Base-by-base conservation (phyloP, 1,140 invertebrate species). In the Aphelinus atriplicis region DNA sequence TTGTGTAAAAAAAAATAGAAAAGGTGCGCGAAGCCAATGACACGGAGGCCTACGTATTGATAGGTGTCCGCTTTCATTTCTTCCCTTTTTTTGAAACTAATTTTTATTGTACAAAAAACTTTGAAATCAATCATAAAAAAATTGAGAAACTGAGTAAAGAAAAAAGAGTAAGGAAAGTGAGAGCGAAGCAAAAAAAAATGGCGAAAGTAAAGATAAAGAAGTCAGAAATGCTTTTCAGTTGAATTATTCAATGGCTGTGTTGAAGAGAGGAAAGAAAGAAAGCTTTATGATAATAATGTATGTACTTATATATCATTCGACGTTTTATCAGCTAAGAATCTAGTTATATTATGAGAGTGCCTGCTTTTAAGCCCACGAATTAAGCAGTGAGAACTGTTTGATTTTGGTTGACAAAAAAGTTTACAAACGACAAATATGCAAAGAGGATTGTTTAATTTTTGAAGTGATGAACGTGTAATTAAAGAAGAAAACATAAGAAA, bases 201-300 rank as follows among this genome's bases (percentile, higher is more conserved):
- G 26, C 26, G 26, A 26, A 26, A 26, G 26, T 43, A 58, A 10
- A 66, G 7, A 26, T 26, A 10, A 42, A 46, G 63, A 70, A 4
- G 3, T 26, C 26, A 26, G 26, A 26, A 26, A 26, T 26, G 26
- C 26, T 26, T 26, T 26, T 26, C 26, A 26, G 26, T 69, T 50
- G 66, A 51, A 67, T 48, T 46, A 47, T 67, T 61, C 3, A 53
- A 65, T 66, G 72, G 72, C 72, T 73, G 72, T 73, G 72, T 55
- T 60, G 3, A 47, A 55, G 42, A 47, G 9, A 50, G 26, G 63
- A 58, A 48, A 56, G 4, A 5, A 63, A 5, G 63, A 56, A 43
- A 48, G 26, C 26, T 26, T 45, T 3, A 1, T 43, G 1, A n/a
- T 3, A 26, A 26, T 26, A 26, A 26, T 26, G 26, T 26, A 69